Evolutionary conservation across 2,797 vertebrate genomes (phyloP).

Genomic region (Enteromius paludinosus): DNA sequence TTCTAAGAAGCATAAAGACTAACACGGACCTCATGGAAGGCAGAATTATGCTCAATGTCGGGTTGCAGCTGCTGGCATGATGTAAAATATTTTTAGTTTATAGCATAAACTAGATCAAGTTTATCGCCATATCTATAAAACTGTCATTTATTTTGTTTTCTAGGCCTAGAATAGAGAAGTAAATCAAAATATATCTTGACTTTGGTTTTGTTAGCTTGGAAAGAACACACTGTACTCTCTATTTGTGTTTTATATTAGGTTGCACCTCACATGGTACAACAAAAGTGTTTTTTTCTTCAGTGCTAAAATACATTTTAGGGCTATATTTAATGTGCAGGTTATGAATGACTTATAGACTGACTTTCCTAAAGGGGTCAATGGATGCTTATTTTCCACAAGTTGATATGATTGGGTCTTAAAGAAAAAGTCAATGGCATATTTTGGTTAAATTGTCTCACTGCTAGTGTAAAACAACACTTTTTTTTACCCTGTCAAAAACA

Average conservation of each 20-base stretch:
- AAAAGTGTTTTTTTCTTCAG: neutral
- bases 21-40: neutral
- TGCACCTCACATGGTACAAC: neutral
- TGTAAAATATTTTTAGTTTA: conserved; percentile 5
- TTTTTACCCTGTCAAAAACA: no score
- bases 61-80: neutral
- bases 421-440: no score
- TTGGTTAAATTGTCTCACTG: no score
- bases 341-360: neutral
- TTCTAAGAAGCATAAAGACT: neutral
- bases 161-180: neutral
- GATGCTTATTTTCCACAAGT: no score
- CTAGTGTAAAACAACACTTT: no score
- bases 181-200: neutral
- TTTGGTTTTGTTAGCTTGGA: conserved; percentile 1
- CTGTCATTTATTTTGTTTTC: neutral
- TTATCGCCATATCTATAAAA: conserved; percentile 13
- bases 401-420: no score
- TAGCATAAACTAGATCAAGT: conserved; percentile 5
- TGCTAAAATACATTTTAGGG: neutral
- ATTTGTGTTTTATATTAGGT: neutral
- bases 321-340: neutral
- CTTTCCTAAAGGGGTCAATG: neutral
- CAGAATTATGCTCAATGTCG: neutral
- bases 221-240: conserved; percentile 4